Base-by-base conservation (phyloP, 2,797 vertebrate species). In the Sylvilagus floridanus region DNA sequence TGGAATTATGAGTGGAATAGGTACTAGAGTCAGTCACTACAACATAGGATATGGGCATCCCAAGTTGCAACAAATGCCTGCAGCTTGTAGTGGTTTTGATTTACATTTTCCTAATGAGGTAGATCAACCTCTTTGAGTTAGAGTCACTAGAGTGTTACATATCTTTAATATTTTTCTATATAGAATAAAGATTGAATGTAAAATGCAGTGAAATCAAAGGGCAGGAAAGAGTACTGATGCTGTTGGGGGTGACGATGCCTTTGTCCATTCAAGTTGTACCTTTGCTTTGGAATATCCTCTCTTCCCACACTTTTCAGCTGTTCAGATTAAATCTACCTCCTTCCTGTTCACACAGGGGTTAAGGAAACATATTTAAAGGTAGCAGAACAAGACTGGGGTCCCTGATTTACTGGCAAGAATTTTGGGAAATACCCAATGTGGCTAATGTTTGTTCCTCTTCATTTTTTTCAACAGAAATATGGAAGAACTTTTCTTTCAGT, bases 51-150 rank as follows among this genome's bases (percentile, higher is more conserved):
- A 47, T 47, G 42, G 42, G 42, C 42, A 47, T 47, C 42, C 42
- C 42, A 47, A 9, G 42, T 47, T 47, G 42, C 42, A 47, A 8
- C 42, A 47, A 9, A 47, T 47, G 42, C 8, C 42, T 47, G 42
- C 42, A 47, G 42, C 42, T 47, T 47, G 2, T 9, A 35, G 14
- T 90, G 82, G 21, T 54, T 88, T 91, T 93, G 11, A 76, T 75
- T 65, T 83, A 68, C 63, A 42, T 87, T 84, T 93, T 37, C 65
- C 66, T 63, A 66, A 17, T 68, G 50, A 96, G 60, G 28, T 88
- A 94, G 71, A 21, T 85, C 30, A 77, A 24, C 13, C 8, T 95
- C 28, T 42, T 78, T 77, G 52, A 88, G 72, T 14, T 11, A 82
- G 37, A 86, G 52, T 11, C 16, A 35, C 81, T 63, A 37, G 50